Evolutionary conservation across 2,113 vertebrate species (phyloP).

Genomic region (Tachuris rubrigastra): DNA sequence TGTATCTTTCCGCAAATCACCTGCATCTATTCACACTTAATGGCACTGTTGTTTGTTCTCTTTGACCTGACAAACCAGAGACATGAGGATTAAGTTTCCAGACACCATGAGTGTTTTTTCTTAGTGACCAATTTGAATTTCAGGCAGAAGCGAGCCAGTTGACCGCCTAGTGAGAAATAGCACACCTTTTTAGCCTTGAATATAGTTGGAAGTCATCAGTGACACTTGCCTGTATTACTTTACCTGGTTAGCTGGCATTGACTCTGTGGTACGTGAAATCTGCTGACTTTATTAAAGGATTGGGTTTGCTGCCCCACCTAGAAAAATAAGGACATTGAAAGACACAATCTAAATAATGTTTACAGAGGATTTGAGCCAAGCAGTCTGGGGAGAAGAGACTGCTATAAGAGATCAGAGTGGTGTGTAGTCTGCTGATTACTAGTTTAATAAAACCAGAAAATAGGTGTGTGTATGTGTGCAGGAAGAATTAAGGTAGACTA

Average conservation of each 20-base stretch:
- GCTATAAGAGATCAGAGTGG: neutral
- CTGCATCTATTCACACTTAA: neutral
- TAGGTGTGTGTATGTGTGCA: neutral
- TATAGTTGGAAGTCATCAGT: neutral
- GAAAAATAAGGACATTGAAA: neutral
- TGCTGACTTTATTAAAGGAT: neutral
- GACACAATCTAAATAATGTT: neutral
- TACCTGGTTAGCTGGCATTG: neutral
- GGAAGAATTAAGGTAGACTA: neutral
- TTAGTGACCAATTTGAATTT: slow-evolving; percentile 16
- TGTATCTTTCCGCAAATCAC: neutral
- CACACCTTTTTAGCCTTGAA: neutral
- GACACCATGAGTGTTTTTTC: neutral
- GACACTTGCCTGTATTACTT: neutral
- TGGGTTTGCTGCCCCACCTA: neutral
- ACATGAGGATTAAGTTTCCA: slow-evolving; percentile 16
- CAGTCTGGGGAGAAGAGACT: neutral
- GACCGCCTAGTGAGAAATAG: neutral
- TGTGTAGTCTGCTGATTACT: neutral
- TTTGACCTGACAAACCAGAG: slow-evolving; percentile 12
- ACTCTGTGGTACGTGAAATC: neutral
- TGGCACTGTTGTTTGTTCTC: neutral
- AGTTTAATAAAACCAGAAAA: neutral
- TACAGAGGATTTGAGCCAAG: neutral
- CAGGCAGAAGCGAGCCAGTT: neutral